Evolutionary conservation across 2,888 invertebrate species (phyloP), one percentile per base, ranked within the genome.

Genomic region (Eumerus sabulonum): DNA sequence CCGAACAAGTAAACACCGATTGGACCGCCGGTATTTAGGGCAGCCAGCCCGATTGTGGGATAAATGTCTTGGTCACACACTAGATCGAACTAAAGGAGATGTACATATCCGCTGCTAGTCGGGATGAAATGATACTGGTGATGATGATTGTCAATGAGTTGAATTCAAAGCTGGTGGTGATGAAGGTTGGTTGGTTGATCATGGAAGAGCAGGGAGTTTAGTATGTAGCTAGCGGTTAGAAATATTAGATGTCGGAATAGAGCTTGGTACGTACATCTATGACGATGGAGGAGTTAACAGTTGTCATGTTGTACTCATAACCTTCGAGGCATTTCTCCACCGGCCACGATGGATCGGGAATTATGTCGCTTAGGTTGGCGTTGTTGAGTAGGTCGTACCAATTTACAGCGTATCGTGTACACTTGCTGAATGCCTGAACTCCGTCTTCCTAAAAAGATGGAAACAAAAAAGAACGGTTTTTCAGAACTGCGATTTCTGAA

Each of bases 1-100:
- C 97, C 97, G 88, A 97, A 97, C 9, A 95, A 90, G 86, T 96
- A 96, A 7, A 97, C 97, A 19, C 97, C 97, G 71, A 97, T 92
- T 0, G 97, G 96, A 11, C 96, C 96, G 51, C 97, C 97, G 38
- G 95, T 90, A 86, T 97, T 97, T 63, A 97, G 91, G 2, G 96
- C 94, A 0, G 95, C 95, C 83, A 97, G 90, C 7, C 96, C 96
- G 63, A 97, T 91, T 0, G 96, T 96, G 1, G 97, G 96, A 89
- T 96, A 96, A 83, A 96, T 95, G 81, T 94, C 94, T 83, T 92
- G 92, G 67, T 95, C 94, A 87, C 97, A 97, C 50, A 97, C 97
- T 85, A 98, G 91, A 90, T 96, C 92, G 88, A 96, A 97, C 97
- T 97, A 91, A 83, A 92, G 91, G 42, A 73, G 60, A 70, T 68